These are phyloP conservation scores for Dermatophagoides farinae DNA, from an alignment of 1,140 invertebrate species.

Conservation along the genomic window DNA sequence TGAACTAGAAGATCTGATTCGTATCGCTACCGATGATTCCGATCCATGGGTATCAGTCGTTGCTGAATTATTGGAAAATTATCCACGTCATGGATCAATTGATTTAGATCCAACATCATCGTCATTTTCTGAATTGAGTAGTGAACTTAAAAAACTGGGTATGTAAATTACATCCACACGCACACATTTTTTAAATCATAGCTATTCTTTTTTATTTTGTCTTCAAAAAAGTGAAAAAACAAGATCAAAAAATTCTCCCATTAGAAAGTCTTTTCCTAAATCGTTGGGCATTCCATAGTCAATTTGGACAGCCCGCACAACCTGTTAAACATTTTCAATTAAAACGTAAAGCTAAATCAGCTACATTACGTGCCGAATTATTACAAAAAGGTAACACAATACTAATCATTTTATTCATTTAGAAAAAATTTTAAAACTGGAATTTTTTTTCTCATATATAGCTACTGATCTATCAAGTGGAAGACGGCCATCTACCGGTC, in stretches of 20 bases:
- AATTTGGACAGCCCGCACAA: slow-evolving; percentile 40
- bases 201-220: slow-evolving; percentile 11
- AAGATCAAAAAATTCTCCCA: slow-evolving; percentile 61
- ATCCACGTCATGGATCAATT: slow-evolving; percentile 57
- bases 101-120: slow-evolving; percentile 66
- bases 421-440: slow-evolving; percentile 6
- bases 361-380: slow-evolving; percentile 62
- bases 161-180: slow-evolving; percentile 9
- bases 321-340: slow-evolving; percentile 70
- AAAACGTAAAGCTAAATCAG: slow-evolving; percentile 86
- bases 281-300: slow-evolving; percentile 66
- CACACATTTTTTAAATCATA: neutral
- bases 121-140: slow-evolving; percentile 71
- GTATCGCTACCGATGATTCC: slow-evolving; percentile 62
- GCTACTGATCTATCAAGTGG: slow-evolving; percentile 64
- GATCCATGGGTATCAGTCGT: slow-evolving; percentile 93
- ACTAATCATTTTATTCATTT: neutral
- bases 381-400: slow-evolving; percentile 46
- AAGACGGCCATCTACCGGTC: slow-evolving; percentile 66
- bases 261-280: slow-evolving; percentile 91
- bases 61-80: slow-evolving; percentile 80
- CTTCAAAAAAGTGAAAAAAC: slow-evolving; percentile 42
- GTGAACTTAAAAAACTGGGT: slow-evolving; percentile 59
- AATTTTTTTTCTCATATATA: slow-evolving; percentile 19
- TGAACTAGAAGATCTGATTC: slow-evolving; percentile 79